These are phyloP conservation scores for Nixonia krombeini DNA, from an alignment of 1,140 invertebrate species.

Conservation along the genomic window DNA sequence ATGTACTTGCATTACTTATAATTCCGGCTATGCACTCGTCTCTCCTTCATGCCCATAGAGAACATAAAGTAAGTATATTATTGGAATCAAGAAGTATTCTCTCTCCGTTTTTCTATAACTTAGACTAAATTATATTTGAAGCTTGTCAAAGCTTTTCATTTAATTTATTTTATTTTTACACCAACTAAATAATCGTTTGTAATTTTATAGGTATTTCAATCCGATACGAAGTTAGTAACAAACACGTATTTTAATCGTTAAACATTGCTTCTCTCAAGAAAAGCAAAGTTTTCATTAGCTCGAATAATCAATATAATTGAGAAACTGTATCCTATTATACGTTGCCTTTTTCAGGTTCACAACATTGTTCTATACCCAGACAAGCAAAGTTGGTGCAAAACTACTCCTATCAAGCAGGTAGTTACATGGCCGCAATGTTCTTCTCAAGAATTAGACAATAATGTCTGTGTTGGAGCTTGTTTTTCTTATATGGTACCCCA, in stretches of 20 bases:
- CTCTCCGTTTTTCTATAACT: conserved; percentile 9
- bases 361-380: conserved; percentile 79
- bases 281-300: not conserved
- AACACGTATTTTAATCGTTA: no score
- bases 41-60: conserved; percentile 61
- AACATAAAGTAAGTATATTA: conserved; percentile 64
- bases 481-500: conserved; percentile 80
- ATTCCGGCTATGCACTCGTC: conserved; percentile 42
- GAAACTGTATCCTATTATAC: no score
- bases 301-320: no score
- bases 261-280: not conserved
- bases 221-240: no score
- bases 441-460: conserved; percentile 77
- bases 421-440: conserved; percentile 76
- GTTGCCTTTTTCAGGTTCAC: conserved; percentile 72
- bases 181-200: no score
- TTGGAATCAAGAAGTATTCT: no score
- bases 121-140: no score
- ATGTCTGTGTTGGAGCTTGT: conserved; percentile 79
- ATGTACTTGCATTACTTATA: not conserved
- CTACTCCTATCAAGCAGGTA: conserved; percentile 78
- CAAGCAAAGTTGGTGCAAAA: conserved; percentile 80
- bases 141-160: no score
- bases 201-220: no score
- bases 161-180: no score